These are phyloP conservation scores for Hestina assimilis DNA, from an alignment of 1,140 invertebrate genomes.

Conservation along the genomic window DNA sequence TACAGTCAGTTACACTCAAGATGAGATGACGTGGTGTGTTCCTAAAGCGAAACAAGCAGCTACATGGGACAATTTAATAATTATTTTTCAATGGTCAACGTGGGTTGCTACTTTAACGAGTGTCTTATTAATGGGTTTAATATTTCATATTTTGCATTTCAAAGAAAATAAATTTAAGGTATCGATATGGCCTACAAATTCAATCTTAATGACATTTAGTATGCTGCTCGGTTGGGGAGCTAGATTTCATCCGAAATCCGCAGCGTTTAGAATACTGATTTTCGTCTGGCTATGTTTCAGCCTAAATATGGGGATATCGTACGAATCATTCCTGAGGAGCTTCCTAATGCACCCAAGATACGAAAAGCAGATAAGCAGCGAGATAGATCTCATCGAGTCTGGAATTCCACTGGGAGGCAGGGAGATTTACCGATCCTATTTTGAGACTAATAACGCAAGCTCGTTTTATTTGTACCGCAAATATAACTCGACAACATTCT, in stretches of 20 bases:
- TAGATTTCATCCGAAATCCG: slow-evolving; percentile 61
- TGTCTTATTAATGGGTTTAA: slow-evolving; percentile 55
- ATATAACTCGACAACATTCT: slow-evolving; percentile 65
- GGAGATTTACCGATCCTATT: slow-evolving; percentile 71
- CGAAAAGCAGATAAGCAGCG: slow-evolving; percentile 70
- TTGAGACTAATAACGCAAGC: slow-evolving; percentile 67
- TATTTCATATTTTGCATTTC: slow-evolving; percentile 68
- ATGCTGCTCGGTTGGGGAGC: slow-evolving; percentile 74
- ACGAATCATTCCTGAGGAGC: slow-evolving; percentile 74
- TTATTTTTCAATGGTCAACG: slow-evolving; percentile 72
- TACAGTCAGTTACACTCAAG: slow-evolving; percentile 71
- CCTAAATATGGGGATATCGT: slow-evolving; percentile 73
- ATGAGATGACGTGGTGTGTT: slow-evolving; percentile 75
- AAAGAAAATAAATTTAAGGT: slow-evolving; percentile 55
- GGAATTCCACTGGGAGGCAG: slow-evolving; percentile 66
- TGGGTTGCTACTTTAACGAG: slow-evolving; percentile 65
- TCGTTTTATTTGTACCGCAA: slow-evolving; percentile 71
- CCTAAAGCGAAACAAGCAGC: slow-evolving; percentile 59
- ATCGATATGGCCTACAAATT: slow-evolving; percentile 72
- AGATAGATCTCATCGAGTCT: slow-evolving; percentile 64
- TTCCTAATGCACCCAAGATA: slow-evolving; percentile 75
- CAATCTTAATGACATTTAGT: slow-evolving; percentile 70
- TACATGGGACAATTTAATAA: slow-evolving; percentile 71
- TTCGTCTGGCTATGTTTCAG: slow-evolving; percentile 73
- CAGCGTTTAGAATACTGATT: slow-evolving; percentile 67